These are phyloP conservation scores for Heterohyrax brucei DNA, from an alignment of 2,797 vertebrate genomes.

Conservation along the genomic window DNA sequence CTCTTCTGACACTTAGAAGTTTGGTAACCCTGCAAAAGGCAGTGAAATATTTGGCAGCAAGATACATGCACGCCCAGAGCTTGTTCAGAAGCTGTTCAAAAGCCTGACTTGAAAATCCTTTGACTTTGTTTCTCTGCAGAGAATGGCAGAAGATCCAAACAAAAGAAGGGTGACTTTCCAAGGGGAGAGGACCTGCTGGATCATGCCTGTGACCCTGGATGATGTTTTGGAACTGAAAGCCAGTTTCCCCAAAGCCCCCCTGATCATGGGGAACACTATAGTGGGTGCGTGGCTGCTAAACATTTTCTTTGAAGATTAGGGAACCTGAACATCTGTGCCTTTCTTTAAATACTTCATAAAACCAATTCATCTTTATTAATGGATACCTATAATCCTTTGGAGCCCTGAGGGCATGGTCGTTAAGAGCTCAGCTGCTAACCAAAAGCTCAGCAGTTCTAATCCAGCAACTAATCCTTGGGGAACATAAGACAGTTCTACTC, in stretches of 20 bases:
- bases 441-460: no score
- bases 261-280: conserved; percentile 95
- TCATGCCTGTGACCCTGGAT: conserved; percentile 92
- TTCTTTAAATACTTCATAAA: background rate
- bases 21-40: background rate
- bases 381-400: background rate
- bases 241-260: conserved; percentile 92
- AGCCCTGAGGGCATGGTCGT: no score
- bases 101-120: background rate
- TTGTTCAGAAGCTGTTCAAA: background rate
- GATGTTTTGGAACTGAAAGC: conserved; percentile 94
- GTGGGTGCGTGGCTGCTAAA: conserved; percentile 90
- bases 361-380: background rate
- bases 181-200: conserved; percentile 93
- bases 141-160: conserved; percentile 90
- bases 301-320: background rate
- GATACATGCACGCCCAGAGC: background rate
- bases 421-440: no score
- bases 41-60: background rate
- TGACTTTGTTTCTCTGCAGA: conserved; percentile 86
- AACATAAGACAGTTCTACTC: no score
- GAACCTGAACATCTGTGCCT: background rate
- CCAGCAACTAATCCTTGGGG: no score
- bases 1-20: background rate
- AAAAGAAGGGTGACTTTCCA: conserved; percentile 90